Evolutionary conservation across 2,113 vertebrate genomes (phyloP).

Genomic region (Manacus vitellinus): DNA sequence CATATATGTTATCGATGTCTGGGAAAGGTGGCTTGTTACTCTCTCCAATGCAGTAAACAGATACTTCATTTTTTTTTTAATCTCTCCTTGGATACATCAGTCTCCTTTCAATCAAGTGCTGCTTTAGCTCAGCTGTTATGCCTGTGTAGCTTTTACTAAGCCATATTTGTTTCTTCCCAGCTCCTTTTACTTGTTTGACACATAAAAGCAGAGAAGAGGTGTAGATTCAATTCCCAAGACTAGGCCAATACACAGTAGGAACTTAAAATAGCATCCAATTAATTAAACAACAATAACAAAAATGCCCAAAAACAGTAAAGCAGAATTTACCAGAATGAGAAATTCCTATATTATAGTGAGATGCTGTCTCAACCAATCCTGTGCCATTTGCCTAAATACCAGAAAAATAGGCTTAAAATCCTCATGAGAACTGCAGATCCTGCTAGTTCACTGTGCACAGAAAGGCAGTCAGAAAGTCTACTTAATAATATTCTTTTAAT

Average conservation of each 20-base stretch:
- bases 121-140: background rate
- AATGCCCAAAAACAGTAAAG: background rate
- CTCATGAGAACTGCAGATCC: background rate
- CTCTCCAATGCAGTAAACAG: background rate
- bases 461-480: background rate
- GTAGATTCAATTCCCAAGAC: background rate
- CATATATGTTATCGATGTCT: background rate
- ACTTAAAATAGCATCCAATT: constrained; percentile 2
- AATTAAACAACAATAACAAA: background rate
- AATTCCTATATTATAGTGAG: background rate
- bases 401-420: background rate
- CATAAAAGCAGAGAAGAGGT: background rate
- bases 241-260: background rate
- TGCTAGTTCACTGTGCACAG: background rate
- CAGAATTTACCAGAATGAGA: background rate
- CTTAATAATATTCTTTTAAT: background rate
- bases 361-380: background rate
- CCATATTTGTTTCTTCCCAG: background rate
- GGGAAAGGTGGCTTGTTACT: background rate
- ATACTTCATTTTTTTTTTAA: background rate
- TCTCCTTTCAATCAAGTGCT: background rate
- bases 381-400: background rate
- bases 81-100: background rate
- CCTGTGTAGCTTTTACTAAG: background rate
- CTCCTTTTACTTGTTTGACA: background rate